These are phyloP conservation scores for Cyclophora punctaria DNA, from an alignment of 2,888 invertebrate species.

Conservation along the genomic window DNA sequence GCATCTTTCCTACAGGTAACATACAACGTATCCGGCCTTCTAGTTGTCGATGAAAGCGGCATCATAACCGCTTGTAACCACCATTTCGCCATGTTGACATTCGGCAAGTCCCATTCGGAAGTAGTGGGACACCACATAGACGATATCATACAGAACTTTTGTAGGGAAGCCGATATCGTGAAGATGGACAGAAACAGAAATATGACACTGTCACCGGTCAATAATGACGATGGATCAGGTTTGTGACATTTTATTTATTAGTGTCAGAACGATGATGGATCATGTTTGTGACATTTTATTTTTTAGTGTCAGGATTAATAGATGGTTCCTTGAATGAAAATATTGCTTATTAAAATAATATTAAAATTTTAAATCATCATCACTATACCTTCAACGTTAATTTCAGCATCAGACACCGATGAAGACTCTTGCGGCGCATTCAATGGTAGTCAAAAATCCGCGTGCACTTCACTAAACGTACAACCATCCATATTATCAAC, in stretches of 20 bases:
- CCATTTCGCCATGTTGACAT: constrained; percentile 78
- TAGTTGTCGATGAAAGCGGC: constrained; percentile 78
- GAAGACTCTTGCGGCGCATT: constrained; percentile 68
- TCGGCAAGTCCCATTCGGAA: constrained; percentile 77
- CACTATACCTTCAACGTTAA: no score
- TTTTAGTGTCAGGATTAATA: no score
- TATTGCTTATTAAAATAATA: no score
- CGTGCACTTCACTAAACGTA: constrained; percentile 62
- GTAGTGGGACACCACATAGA: constrained; percentile 75
- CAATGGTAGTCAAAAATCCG: constrained; percentile 68
- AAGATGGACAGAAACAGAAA: constrained; percentile 61
- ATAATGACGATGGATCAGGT: constrained; percentile 68
- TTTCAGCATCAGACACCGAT: constrained; percentile 60
- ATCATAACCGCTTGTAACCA: constrained; percentile 79
- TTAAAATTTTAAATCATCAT: no score
- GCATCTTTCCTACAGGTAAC: constrained; percentile 60
- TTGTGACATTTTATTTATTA: constrained; percentile 1
- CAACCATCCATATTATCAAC: constrained; percentile 59
- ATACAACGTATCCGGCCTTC: constrained; percentile 78
- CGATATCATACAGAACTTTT: constrained; percentile 77
- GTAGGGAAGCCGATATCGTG: constrained; percentile 70
- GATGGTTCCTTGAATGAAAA: no score
- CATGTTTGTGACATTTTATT: no score
- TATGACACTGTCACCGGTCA: constrained; percentile 72
- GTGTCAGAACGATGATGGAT: no score